Evolutionary conservation across 2,888 invertebrate species (phyloP).

Genomic region (Drosophila gaucha): DNA sequence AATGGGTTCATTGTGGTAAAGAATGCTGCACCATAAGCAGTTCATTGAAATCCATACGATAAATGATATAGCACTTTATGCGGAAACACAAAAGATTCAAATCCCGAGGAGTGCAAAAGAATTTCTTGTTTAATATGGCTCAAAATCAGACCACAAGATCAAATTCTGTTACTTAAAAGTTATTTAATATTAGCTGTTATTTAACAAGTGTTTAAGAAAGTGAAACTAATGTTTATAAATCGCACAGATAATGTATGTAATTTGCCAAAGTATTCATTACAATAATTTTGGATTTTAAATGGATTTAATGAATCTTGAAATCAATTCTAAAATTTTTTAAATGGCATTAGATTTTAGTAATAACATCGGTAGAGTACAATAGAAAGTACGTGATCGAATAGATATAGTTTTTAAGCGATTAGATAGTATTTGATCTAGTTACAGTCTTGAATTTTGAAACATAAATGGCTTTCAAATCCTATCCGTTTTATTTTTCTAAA

Average conservation of each 20-base stretch:
- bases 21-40: constrained; percentile 27
- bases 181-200: constrained; percentile 12
- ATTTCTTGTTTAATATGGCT: constrained; percentile 6
- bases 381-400: too few relatives aligned
- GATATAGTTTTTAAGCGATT: too few relatives aligned
- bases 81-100: constrained; percentile 7
- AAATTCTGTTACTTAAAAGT: constrained; percentile 2
- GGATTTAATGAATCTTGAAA: not conserved
- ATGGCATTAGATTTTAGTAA: too few relatives aligned
- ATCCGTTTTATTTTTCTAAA: too few relatives aligned
- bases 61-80: constrained; percentile 50
- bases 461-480: too few relatives aligned
- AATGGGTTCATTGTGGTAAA: constrained; percentile 37
- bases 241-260: not conserved
- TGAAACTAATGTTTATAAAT: not conserved
- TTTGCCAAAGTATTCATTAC: not conserved
- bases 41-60: constrained; percentile 25
- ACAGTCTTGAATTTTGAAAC: not conserved
- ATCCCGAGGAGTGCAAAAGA: constrained; percentile 17
- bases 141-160: constrained; percentile 29
- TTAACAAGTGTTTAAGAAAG: constrained; percentile 9
- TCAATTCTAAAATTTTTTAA: not conserved
- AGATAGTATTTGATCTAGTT: not conserved
- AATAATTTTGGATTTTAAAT: too few relatives aligned
- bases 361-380: too few relatives aligned